Conservation (phyloP, 2,113 vertebrate species). For the Collichthys lucidus region DNA sequence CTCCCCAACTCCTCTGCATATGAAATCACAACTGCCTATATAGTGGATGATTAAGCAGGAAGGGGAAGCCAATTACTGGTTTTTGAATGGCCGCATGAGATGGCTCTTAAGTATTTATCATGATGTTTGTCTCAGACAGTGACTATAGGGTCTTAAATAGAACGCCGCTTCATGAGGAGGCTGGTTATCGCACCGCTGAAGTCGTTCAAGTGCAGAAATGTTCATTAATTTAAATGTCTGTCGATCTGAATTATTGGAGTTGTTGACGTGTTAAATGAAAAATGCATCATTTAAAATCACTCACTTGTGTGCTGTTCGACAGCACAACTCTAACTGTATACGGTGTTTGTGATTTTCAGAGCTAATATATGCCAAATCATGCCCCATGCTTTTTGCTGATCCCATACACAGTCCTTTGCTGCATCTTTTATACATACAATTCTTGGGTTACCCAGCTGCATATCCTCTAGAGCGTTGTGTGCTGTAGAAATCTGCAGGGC, state of each 20-base stretch:
- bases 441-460: constrained; percentile 68
- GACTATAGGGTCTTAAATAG: constrained; percentile 37
- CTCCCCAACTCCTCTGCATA: constrained; percentile 62
- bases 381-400: constrained; percentile 72
- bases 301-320: constrained; percentile 20
- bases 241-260: constrained; percentile 13
- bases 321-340: constrained; percentile 17
- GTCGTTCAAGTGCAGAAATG: constrained; percentile 11
- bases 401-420: constrained; percentile 57
- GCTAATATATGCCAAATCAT: constrained; percentile 74
- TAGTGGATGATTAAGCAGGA: constrained; percentile 66
- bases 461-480: constrained; percentile 64
- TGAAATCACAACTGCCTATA: constrained; percentile 62
- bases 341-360: constrained; percentile 43
- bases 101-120: constrained; percentile 50
- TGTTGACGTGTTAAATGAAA: constrained; percentile 25
- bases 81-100: constrained; percentile 57
- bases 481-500: constrained; percentile 66
- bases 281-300: constrained; percentile 22
- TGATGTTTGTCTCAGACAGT: constrained; percentile 36
- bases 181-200: constrained; percentile 18
- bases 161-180: constrained; percentile 15
- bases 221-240: constrained; percentile 46
- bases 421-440: constrained; percentile 72
- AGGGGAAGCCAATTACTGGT: constrained; percentile 67